phyloP scores from a whole-genome alignment of 1,140 invertebrate species.

The Scaptomyza hsui region DNA sequence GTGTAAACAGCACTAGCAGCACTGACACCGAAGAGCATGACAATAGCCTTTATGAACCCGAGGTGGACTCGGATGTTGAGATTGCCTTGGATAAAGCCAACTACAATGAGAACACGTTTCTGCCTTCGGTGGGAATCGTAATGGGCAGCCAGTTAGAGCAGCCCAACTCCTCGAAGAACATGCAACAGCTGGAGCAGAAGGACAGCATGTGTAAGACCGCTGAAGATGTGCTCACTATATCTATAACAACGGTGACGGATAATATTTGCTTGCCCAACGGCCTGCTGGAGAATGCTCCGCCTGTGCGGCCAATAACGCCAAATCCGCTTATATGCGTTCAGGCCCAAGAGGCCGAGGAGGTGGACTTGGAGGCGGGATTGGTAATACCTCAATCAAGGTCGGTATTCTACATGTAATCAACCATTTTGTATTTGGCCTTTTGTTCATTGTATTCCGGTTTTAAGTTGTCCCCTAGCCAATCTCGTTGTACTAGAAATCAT shows the following conservation, averaged over 20 bases:
- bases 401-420: conserved; percentile 72
- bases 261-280: conserved; percentile 85
- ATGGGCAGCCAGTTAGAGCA: conserved; percentile 85
- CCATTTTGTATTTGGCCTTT: conserved; percentile 23
- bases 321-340: conserved; percentile 87
- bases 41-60: conserved; percentile 85
- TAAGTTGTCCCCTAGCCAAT: conserved; percentile 55
- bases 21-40: conserved; percentile 85
- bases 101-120: conserved; percentile 85
- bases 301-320: conserved; percentile 81
- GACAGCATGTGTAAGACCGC: conserved; percentile 83
- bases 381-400: conserved; percentile 64
- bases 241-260: conserved; percentile 85
- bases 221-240: conserved; percentile 84
- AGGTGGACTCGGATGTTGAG: conserved; percentile 73
- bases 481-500: conserved; percentile 33
- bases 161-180: conserved; percentile 48
- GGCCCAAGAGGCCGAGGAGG: conserved; percentile 54
- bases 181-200: conserved; percentile 80
- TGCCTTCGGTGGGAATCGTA: conserved; percentile 88
- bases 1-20: conserved; percentile 72
- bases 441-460: conserved; percentile 37
- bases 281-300: conserved; percentile 76
- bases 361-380: conserved; percentile 21
- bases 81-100: conserved; percentile 62